A percentile compares a stretch with the other conserved stretches of the same genome.
Conservation (phyloP, 2,113 vertebrate genomes). For the Bostrychus sinensis region DNA sequence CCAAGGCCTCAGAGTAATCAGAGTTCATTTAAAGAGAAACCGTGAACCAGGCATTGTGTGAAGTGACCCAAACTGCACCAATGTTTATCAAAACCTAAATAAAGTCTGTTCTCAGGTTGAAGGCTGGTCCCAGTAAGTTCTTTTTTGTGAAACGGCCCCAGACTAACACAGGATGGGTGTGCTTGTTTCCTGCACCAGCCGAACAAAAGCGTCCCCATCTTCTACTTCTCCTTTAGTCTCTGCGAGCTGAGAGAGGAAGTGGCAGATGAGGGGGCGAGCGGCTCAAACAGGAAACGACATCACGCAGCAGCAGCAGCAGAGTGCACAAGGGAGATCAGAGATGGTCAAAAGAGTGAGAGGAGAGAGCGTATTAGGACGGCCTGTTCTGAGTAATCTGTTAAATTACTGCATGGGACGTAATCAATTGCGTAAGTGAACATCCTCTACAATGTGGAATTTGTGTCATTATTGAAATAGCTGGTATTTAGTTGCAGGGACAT, state of each 20-base stretch:
- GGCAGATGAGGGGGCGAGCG: constrained; percentile 20
- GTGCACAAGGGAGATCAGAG: constrained; percentile 31
- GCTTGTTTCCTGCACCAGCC: constrained; percentile 70
- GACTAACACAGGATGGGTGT: constrained; percentile 77
- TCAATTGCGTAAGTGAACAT: too few relatives aligned
- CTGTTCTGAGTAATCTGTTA: background rate
- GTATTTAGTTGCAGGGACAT: too few relatives aligned
- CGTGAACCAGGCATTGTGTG: background rate
- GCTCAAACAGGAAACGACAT: constrained; percentile 74
- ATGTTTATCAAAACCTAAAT: background rate
- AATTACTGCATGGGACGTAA: too few relatives aligned
- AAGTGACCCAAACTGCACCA: background rate
- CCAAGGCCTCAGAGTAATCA: too few relatives aligned
- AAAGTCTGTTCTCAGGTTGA: background rate
- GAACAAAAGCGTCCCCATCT: constrained; percentile 67
- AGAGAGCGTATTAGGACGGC: background rate
- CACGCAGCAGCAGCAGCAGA: constrained; percentile 47
- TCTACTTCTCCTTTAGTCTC: constrained; percentile 64
- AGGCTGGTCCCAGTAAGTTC: too few relatives aligned
- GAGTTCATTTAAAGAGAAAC: too few relatives aligned
- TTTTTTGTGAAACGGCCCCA: constrained; percentile 20
- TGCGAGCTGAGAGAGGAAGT: constrained; percentile 72
- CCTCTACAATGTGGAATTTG: too few relatives aligned
- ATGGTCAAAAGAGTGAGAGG: constrained; percentile 4
- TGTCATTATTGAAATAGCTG: too few relatives aligned